Evolutionary conservation across 2,113 vertebrate species (phyloP).

Genomic region (Phasianus colchicus): DNA sequence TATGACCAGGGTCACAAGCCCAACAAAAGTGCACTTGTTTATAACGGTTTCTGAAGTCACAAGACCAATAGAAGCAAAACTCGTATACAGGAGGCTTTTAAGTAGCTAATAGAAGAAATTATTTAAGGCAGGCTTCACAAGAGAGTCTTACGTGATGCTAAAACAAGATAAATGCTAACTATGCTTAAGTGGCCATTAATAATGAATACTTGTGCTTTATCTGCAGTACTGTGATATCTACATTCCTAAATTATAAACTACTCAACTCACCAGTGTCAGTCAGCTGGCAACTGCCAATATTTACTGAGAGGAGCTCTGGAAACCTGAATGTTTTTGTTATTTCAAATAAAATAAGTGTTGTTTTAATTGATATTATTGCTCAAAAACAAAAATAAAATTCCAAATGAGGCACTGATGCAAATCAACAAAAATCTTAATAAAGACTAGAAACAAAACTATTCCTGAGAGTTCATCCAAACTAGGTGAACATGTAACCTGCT

Average conservation of each 20-base stretch:
- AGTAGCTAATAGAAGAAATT: background rate
- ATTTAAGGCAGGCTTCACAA: background rate
- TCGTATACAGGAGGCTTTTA: background rate
- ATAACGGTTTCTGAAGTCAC: background rate
- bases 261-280: background rate
- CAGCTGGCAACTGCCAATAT: constrained; percentile 11
- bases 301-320: background rate
- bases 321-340: background rate
- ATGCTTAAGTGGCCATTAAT: background rate
- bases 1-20: background rate
- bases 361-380: background rate
- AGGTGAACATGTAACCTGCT: background rate
- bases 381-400: background rate
- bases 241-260: constrained; percentile 24
- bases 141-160: background rate
- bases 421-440: background rate
- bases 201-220: background rate
- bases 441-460: background rate
- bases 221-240: background rate
- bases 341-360: background rate
- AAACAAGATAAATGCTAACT: background rate
- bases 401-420: background rate
- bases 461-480: background rate
- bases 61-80: background rate
- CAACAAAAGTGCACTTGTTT: background rate